Evolutionary conservation across 2,797 vertebrate species (phyloP).

Genomic region (Diceros bicornis): DNA sequence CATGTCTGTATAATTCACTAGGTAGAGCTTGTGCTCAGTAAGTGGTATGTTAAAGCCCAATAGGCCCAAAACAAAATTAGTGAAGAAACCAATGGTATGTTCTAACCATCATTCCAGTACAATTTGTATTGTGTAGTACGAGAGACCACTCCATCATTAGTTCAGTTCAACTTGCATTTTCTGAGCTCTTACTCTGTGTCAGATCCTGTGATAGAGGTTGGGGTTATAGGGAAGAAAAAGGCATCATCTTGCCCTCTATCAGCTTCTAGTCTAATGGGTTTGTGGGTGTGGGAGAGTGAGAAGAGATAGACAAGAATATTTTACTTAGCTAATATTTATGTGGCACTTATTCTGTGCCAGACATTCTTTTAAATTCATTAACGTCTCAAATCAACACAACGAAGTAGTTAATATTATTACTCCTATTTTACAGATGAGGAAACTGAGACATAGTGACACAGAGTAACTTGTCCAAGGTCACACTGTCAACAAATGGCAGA

Average conservation of each 20-base stretch:
- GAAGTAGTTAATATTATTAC: background rate
- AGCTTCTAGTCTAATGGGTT: background rate
- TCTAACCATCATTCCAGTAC: background rate
- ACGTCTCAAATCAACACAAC: background rate
- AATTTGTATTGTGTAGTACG: background rate
- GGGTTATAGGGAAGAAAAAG: background rate
- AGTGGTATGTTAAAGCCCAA: conserved; percentile 30
- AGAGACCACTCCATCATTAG: conserved; percentile 2
- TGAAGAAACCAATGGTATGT: background rate
- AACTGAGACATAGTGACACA: background rate
- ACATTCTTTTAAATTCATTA: background rate
- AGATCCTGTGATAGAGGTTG: background rate
- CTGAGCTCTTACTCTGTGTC: background rate
- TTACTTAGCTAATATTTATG: background rate
- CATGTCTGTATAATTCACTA: background rate
- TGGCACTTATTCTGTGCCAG: background rate
- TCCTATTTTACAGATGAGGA: conserved; percentile 18
- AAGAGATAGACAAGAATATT: background rate
- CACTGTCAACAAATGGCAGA: background rate
- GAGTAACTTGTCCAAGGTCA: background rate
- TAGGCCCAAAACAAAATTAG: background rate
- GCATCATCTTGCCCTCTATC: background rate
- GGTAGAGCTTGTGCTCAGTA: background rate
- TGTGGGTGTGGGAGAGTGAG: background rate
- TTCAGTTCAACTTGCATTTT: conserved; percentile 12